Conservation (phyloP, 2,797 vertebrate genomes). For the Toxotes lorentzi region DNA sequence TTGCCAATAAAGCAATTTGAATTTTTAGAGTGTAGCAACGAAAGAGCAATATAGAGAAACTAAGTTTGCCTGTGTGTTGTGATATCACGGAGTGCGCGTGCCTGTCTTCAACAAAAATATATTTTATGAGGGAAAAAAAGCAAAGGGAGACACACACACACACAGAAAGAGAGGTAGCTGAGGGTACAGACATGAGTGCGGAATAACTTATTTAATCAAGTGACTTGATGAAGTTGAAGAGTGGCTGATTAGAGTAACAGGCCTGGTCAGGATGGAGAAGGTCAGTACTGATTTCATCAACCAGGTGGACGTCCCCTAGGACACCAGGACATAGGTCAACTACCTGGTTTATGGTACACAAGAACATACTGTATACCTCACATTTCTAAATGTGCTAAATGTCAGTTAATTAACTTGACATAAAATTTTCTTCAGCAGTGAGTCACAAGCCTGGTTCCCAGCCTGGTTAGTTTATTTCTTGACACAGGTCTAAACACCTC, state of each 20-base stretch:
- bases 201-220: conserved; percentile 71
- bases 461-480: not conserved
- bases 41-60: not conserved
- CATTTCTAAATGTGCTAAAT: not conserved
- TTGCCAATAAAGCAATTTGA: not conserved
- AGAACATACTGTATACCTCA: not conserved
- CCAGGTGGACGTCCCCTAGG: conserved; percentile 45
- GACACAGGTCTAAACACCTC: not conserved
- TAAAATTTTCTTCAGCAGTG: not conserved
- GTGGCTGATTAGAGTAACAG: conserved; percentile 68
- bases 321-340: conserved; percentile 19
- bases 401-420: not conserved
- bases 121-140: not conserved
- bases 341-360: conserved; percentile 5
- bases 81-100: not conserved
- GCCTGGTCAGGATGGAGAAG: conserved; percentile 64
- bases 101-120: not conserved
- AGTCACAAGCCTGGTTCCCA: not conserved
- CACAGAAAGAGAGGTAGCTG: not conserved
- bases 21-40: not conserved
- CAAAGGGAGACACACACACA: not conserved
- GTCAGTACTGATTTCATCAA: conserved; percentile 57
- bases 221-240: conserved; percentile 57
- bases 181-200: conserved; percentile 35
- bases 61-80: no score